Evolutionary conservation across 2,797 vertebrate genomes (phyloP).

Genomic region (Columba guinea): DNA sequence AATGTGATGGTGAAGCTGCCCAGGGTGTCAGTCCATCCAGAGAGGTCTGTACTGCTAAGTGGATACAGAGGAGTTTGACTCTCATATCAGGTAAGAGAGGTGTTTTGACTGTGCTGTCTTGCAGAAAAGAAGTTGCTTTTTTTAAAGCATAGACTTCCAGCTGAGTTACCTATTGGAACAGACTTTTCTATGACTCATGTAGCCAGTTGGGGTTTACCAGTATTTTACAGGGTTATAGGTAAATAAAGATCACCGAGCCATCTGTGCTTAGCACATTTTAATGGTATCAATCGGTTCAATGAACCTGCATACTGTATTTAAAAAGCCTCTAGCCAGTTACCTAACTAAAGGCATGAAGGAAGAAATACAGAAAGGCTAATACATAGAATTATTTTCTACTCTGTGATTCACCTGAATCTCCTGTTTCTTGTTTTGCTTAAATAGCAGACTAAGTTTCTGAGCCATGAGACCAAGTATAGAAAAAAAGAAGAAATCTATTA

Average conservation of each 20-base stretch:
- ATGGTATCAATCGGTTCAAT: constrained; percentile 37
- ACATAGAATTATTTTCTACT: not conserved
- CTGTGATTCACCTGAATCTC: not conserved
- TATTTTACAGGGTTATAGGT: constrained; percentile 46
- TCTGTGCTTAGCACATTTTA: constrained; percentile 33
- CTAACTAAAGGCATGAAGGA: not conserved
- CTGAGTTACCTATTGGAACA: not conserved
- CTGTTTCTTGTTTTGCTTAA: not conserved
- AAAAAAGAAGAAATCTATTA: not conserved
- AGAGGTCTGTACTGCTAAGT: not conserved
- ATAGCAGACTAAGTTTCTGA: not conserved
- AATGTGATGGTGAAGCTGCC: not conserved
- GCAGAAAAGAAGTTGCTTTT: not conserved
- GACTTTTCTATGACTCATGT: not conserved
- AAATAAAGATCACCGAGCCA: constrained; percentile 31
- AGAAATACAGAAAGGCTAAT: not conserved
- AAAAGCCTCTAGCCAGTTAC: not conserved
- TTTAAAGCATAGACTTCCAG: not conserved
- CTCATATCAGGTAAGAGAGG: not conserved
- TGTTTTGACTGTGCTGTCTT: not conserved
- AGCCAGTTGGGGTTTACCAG: not conserved
- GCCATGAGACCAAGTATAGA: not conserved
- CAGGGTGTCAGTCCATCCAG: not conserved
- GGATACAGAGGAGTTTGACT: not conserved
- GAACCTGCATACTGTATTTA: not conserved